These are phyloP conservation scores for Zootoca vivipara DNA, from an alignment of 2,113 vertebrate genomes.

Conservation along the genomic window DNA sequence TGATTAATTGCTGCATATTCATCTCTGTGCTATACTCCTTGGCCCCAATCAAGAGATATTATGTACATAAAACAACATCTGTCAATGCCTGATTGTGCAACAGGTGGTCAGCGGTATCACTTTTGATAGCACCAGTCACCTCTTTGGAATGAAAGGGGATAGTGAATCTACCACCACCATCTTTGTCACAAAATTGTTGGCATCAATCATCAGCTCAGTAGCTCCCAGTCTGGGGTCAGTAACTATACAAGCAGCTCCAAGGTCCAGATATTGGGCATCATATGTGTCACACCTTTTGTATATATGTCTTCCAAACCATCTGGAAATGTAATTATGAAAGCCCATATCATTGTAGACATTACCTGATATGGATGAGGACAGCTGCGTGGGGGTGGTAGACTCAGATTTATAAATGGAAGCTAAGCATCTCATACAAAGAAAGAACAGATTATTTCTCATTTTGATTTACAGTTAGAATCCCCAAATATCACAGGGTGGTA, in stretches of 20 bases:
- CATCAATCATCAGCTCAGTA: background rate
- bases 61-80: background rate
- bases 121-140: background rate
- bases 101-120: constrained; percentile 2
- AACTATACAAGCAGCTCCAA: background rate
- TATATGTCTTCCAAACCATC: background rate
- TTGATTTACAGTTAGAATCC: no score
- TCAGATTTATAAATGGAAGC: background rate
- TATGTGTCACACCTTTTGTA: background rate
- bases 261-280: background rate
- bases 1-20: constrained; percentile 10
- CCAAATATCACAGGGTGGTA: no score
- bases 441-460: background rate
- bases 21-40: background rate
- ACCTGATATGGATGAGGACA: background rate
- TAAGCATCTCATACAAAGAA: background rate
- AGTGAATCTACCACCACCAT: background rate
- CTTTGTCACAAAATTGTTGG: background rate
- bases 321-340: background rate
- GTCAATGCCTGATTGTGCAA: background rate
- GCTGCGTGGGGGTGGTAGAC: background rate
- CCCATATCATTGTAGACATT: background rate
- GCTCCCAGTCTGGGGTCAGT: background rate
- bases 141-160: background rate
- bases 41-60: background rate